Base-by-base conservation (phyloP, 2,113 vertebrate species). In the Brachyhypopomus gauderio region DNA sequence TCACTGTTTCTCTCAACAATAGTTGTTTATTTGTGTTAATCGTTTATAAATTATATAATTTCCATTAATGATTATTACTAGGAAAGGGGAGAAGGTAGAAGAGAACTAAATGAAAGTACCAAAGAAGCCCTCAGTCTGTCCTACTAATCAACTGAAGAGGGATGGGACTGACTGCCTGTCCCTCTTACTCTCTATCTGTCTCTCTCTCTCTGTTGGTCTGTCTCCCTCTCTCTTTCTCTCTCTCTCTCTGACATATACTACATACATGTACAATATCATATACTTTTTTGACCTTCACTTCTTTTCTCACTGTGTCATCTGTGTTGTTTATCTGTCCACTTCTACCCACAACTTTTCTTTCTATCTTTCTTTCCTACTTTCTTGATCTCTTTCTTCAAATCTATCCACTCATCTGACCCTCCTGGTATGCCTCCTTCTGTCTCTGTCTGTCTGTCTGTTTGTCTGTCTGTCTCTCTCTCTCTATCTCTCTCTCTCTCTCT, bases 371-470 rank as follows among this genome's bases (percentile, higher is more conserved):
- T 12, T 38, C 56, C 56, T 41, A 41, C 17, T 75, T 5, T 55
- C 22, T 56, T n/a, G 45, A 30, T 4, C 4, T 5, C 2, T n/a
- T 7, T 38, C 7, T 6, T 19, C 41, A 41, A 41, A 41, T 79
- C 58, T 72, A 5, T 80, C 48, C 27, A 23, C 64, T 78, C 71
- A 74, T 3, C 48, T 30, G 48, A 30, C 2, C 9, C 8, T 58
- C 72, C 20, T 27, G 20, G 19, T 58, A 1, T 58, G 30, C 27
- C 55, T 55, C 72, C 41, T 41, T 14, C 5, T 55, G 9, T 45
- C 23, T 5, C 4, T 58, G 86, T 78, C 12, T 36, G 45, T 22
- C 92, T 88, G 90, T 66, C 11, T 52, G 17, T 59, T 8, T 71
- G 20, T 66, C 67, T 82, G 56, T 72, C 78, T 83, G 78, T 52